Percentiles rank a stretch among this genome's conserved stretches.
These are phyloP conservation scores for Drosophila mojavensis DNA, from an alignment of 1,140 invertebrate species.

Conservation along the genomic window DNA sequence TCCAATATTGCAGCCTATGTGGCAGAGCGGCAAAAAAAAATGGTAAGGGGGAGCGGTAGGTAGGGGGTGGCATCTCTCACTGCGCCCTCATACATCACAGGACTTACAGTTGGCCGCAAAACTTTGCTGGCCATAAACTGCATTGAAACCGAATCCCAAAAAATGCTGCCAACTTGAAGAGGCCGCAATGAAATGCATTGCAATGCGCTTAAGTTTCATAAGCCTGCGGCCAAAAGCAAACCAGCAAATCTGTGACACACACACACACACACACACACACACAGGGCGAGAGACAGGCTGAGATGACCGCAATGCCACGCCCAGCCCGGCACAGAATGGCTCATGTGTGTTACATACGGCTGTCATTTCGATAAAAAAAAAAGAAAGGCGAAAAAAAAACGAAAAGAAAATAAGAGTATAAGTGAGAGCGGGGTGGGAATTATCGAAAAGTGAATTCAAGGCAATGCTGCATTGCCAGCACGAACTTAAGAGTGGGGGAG, in stretches of 20 bases:
- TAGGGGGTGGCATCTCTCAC: slow-evolving; percentile 22
- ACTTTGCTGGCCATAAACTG: slow-evolving; percentile 49
- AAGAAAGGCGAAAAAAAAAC: slow-evolving; percentile 6
- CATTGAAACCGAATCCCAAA: slow-evolving; percentile 24
- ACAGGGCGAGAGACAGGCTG: slow-evolving; percentile 6
- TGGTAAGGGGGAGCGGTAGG: not conserved
- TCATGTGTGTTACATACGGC: slow-evolving; percentile 49
- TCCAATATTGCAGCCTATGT: slow-evolving; percentile 47
- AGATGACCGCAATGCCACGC: slow-evolving; percentile 43
- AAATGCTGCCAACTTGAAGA: slow-evolving; percentile 42
- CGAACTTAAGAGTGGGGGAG: not conserved
- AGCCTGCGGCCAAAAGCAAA: slow-evolving; percentile 56
- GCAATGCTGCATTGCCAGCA: slow-evolving; percentile 46
- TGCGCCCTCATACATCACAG: slow-evolving; percentile 33
- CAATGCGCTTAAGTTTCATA: slow-evolving; percentile 69
- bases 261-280: slow-evolving; percentile 16
- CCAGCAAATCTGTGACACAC: slow-evolving; percentile 41
- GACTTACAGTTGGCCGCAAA: slow-evolving; percentile 48
- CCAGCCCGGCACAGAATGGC: slow-evolving; percentile 21
- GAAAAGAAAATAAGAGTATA: slow-evolving; percentile 13
- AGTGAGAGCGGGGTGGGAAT: slow-evolving; percentile 47
- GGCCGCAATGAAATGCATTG: slow-evolving; percentile 58
- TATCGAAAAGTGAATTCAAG: slow-evolving; percentile 81
- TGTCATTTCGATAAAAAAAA: slow-evolving; percentile 37
- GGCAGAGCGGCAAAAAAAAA: not conserved